Percentiles rank a stretch among this genome's conserved stretches.
phyloP scores from a whole-genome alignment of 2,888 invertebrate genomes.

The Copidosoma aretas region DNA sequence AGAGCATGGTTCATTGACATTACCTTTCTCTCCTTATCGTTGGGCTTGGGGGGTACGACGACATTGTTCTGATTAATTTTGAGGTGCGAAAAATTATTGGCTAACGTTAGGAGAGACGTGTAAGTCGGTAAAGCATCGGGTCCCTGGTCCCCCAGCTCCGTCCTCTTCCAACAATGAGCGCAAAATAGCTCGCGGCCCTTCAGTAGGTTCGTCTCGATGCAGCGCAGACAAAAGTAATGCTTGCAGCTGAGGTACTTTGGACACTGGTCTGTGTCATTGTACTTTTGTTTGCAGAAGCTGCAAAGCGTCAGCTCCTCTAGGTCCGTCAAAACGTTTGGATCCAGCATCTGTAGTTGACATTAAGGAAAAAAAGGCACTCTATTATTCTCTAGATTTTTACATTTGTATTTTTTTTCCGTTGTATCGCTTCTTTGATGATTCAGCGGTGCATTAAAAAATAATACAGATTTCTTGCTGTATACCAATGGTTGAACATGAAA shows the following conservation, averaged over 20 bases:
- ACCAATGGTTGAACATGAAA: too few species aligned
- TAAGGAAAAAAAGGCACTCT: too few species aligned
- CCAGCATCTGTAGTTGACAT: slow-evolving; percentile 63
- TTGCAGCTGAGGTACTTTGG: slow-evolving; percentile 79
- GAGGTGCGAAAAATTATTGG: slow-evolving; percentile 70
- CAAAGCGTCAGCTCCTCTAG: slow-evolving; percentile 78
- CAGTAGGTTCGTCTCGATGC: slow-evolving; percentile 73
- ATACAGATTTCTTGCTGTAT: too few species aligned
- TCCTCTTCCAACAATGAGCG: slow-evolving; percentile 77
- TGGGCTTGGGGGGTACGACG: slow-evolving; percentile 52
- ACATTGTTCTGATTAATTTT: slow-evolving; percentile 63
- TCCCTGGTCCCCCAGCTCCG: slow-evolving; percentile 72
- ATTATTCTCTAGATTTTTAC: too few species aligned
- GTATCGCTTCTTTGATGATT: too few species aligned
- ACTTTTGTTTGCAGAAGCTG: slow-evolving; percentile 77
- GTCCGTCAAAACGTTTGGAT: slow-evolving; percentile 70
- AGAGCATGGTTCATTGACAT: neutral
- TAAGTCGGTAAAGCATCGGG: slow-evolving; percentile 75
- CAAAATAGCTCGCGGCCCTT: slow-evolving; percentile 75
- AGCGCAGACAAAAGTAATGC: slow-evolving; percentile 79
- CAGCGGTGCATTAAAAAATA: too few species aligned
- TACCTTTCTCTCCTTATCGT: slow-evolving; percentile 64
- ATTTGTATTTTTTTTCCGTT: too few species aligned
- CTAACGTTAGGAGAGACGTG: slow-evolving; percentile 71
- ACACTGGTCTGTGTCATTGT: slow-evolving; percentile 75